A percentile compares a stretch with the other conserved stretches of the same genome.
Evolutionary conservation across 2,113 vertebrate genomes (phyloP).

Genomic region (Miniopterus natalensis): DNA sequence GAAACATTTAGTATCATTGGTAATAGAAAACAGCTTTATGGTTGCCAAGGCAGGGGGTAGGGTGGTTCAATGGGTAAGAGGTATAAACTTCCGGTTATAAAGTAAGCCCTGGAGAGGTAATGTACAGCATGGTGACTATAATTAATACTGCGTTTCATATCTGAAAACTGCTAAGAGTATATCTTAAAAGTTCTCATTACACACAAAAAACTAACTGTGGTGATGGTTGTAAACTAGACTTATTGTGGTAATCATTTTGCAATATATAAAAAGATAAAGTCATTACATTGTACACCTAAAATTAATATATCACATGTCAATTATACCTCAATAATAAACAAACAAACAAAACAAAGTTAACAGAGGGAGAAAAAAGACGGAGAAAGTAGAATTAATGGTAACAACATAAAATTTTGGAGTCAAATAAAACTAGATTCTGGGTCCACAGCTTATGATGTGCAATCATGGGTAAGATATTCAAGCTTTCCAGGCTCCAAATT

Average conservation of each 20-base stretch:
- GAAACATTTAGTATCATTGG: background rate
- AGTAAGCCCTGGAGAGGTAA: background rate
- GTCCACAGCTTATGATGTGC: background rate
- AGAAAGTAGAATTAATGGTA: background rate
- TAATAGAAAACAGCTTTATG: background rate
- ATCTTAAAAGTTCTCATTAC: too few species aligned
- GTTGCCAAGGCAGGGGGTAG: background rate
- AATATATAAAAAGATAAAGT: background rate
- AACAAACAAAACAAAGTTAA: background rate
- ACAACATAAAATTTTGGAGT: background rate
- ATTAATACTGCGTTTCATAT: background rate
- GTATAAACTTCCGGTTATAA: background rate
- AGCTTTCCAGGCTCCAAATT: background rate
- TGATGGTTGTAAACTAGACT: too few species aligned
- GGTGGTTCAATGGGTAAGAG: background rate
- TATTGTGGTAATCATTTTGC: too few species aligned
- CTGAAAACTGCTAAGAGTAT: too few species aligned
- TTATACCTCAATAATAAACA: background rate
- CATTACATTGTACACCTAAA: background rate
- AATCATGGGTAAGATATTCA: background rate
- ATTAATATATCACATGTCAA: background rate
- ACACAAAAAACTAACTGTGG: too few species aligned
- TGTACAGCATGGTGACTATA: background rate
- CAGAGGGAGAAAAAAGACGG: background rate
- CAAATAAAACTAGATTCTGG: background rate